Evolutionary conservation across 2,888 invertebrate species (phyloP).

Genomic region (Drosophila glabriapex): DNA sequence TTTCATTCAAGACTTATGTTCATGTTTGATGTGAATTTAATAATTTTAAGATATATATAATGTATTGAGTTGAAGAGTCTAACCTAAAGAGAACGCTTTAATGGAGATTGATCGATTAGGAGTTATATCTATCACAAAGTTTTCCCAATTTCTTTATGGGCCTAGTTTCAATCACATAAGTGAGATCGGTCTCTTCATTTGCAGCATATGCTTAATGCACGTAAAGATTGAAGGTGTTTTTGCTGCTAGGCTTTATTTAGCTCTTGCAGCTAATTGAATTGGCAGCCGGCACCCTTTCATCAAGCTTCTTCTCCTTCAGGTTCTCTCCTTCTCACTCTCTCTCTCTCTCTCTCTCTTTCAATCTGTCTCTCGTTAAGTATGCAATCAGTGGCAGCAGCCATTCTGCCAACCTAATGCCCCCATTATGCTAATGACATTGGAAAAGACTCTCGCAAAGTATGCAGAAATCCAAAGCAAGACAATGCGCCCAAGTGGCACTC

Average conservation of each 20-base stretch:
- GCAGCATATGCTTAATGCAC: neutral
- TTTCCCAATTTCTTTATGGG: neutral
- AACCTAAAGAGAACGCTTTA: neutral
- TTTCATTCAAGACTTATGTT: neutral
- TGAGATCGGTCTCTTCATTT: neutral
- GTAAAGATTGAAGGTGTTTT: neutral
- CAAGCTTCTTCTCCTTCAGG: neutral
- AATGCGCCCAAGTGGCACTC: conserved; percentile 59
- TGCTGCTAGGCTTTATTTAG: conserved; percentile 15
- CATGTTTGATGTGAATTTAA: neutral
- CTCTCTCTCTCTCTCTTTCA: neutral
- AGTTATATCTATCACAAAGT: neutral
- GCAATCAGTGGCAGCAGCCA: conserved; percentile 61
- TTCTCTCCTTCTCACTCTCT: too few species aligned
- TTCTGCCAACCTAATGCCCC: conserved; percentile 74
- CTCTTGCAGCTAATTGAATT: conserved; percentile 73
- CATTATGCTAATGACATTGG: conserved; percentile 79
- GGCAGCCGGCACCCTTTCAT: conserved; percentile 47
- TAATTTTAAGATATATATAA: neutral
- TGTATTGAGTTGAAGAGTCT: neutral
- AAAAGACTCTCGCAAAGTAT: conserved; percentile 46
- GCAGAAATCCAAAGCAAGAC: conserved; percentile 55
- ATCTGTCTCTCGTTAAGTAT: conserved; percentile 56
- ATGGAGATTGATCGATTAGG: neutral
- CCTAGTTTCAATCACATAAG: too few species aligned